phyloP scores from a whole-genome alignment of 2,888 invertebrate genomes.

The Elegia similella region DNA sequence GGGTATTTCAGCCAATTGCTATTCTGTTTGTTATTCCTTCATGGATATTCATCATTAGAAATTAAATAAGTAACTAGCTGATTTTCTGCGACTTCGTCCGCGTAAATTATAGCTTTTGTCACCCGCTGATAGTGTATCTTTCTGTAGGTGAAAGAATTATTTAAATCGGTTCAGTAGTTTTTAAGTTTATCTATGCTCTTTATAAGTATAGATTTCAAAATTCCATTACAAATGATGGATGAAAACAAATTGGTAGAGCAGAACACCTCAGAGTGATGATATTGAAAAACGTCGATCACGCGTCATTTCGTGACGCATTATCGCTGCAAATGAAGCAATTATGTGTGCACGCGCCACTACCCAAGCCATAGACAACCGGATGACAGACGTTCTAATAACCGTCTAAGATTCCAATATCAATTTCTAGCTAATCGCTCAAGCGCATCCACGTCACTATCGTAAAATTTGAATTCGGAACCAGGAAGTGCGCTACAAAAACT shows the following conservation, averaged over 20 bases:
- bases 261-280: constrained; percentile 51
- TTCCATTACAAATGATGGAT: constrained; percentile 21
- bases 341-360: constrained; percentile 69
- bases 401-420: constrained; percentile 78
- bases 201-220: no score
- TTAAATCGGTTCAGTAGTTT: no score
- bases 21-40: constrained; percentile 45
- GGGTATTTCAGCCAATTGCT: constrained; percentile 42
- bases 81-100: no score
- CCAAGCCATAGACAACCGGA: constrained; percentile 53
- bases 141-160: no score
- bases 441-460: constrained; percentile 57
- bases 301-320: constrained; percentile 52
- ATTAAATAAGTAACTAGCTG: constrained; percentile 25
- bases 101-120: no score
- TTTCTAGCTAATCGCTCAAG: constrained; percentile 69
- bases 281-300: constrained; percentile 32
- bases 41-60: constrained; percentile 38
- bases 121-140: no score
- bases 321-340: constrained; percentile 78
- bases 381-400: constrained; percentile 76
- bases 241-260: constrained; percentile 45
- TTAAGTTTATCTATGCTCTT: no score
- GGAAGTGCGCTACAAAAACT: constrained; percentile 76
- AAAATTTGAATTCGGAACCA: constrained; percentile 59